Percentiles rank a stretch among this genome's conserved stretches.
Evolutionary conservation across 1,140 invertebrate genomes (phyloP).

Genomic region (Solenopsis invicta): DNA sequence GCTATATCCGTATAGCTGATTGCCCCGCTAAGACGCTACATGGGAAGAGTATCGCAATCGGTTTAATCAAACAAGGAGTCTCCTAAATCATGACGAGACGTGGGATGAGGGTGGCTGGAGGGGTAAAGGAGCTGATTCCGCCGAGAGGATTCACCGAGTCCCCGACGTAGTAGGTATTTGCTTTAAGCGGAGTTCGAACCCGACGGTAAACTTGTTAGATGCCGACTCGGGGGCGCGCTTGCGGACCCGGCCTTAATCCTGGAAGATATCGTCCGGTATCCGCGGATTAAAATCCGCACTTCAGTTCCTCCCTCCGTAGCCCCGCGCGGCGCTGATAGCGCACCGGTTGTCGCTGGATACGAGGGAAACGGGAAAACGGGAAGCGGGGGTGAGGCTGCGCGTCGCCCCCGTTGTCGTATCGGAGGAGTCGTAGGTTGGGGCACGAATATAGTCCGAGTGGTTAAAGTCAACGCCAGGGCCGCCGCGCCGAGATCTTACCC

Average conservation of each 20-base stretch:
- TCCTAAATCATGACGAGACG: conserved; percentile 46
- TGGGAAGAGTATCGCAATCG: conserved; percentile 26
- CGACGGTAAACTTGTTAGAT: conserved; percentile 77
- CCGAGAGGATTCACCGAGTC: conserved; percentile 44
- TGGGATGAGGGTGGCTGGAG: too few species aligned
- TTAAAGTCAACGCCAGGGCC: conserved; percentile 75
- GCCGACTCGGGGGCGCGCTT: conserved; percentile 54
- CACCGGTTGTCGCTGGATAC: conserved; percentile 62
- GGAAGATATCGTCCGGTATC: conserved; percentile 77
- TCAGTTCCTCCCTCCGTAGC: conserved; percentile 54
- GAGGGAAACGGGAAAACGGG: conserved; percentile 15
- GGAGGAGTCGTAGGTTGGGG: not conserved
- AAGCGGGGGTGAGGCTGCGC: not conserved
- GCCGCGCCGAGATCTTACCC: conserved; percentile 48
- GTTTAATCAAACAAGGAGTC: conserved; percentile 52
- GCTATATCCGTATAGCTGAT: too few species aligned
- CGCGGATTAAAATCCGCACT: conserved; percentile 77
- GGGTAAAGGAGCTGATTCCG: conserved; percentile 49
- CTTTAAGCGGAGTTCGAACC: conserved; percentile 75
- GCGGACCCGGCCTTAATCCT: conserved; percentile 73
- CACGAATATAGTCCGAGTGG: conserved; percentile 63
- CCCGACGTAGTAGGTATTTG: conserved; percentile 68
- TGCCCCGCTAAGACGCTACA: not conserved
- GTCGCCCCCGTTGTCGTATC: not conserved
- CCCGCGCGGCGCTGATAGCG: conserved; percentile 49